These are phyloP conservation scores for Pangasius larnaudii DNA, from an alignment of 2,797 vertebrate genomes.

Conservation along the genomic window DNA sequence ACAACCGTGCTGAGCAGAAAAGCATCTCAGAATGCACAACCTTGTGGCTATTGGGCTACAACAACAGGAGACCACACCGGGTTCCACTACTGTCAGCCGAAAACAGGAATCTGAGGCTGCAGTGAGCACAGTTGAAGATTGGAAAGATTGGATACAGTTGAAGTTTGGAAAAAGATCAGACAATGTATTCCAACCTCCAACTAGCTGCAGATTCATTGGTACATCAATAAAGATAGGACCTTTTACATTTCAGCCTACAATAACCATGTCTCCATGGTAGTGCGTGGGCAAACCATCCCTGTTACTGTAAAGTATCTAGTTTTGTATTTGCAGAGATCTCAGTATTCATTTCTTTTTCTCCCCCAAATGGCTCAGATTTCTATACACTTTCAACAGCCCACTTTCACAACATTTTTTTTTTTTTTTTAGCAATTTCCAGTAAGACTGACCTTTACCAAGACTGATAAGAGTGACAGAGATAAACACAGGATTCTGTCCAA, in stretches of 20 bases:
- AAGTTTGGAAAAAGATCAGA: too few relatives aligned
- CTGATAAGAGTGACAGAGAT: not conserved
- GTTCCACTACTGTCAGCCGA: too few relatives aligned
- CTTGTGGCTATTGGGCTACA: too few relatives aligned
- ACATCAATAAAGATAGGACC: not conserved
- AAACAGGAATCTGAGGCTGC: too few relatives aligned
- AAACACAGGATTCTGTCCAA: not conserved
- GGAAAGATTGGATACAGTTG: too few relatives aligned
- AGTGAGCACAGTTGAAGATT: too few relatives aligned
- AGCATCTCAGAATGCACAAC: too few relatives aligned
- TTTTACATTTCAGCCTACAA: not conserved
- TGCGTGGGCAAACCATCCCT: not conserved
- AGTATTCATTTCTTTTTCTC: not conserved
- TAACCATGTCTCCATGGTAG: not conserved
- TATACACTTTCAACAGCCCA: not conserved
- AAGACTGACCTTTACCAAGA: not conserved
- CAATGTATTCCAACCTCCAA: too few relatives aligned
- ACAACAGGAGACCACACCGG: too few relatives aligned
- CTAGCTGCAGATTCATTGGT: too few relatives aligned
- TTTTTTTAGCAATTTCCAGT: not conserved
- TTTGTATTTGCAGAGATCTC: not conserved
- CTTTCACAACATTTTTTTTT: not conserved
- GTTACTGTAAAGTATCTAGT: not conserved
- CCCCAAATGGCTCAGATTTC: not conserved
- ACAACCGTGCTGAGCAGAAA: too few relatives aligned